A percentile compares a stretch with the other conserved stretches of the same genome.
Evolutionary conservation across 2,888 invertebrate genomes (phyloP).

Genomic region (Parnassius orleans): DNA sequence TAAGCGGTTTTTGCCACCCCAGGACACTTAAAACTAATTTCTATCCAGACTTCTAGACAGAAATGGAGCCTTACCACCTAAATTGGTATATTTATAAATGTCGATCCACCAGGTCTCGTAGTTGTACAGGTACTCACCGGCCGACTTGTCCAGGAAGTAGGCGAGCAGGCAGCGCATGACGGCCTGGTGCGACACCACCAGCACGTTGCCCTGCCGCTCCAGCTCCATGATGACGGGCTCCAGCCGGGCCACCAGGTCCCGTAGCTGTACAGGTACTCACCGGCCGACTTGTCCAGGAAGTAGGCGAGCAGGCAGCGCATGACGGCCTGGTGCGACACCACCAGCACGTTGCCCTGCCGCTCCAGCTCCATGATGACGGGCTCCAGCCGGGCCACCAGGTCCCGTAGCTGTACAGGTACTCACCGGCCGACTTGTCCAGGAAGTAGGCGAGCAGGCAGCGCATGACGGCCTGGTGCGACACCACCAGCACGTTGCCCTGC

Average conservation of each 20-base stretch:
- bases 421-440: constrained; percentile 95
- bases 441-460: constrained; percentile 98
- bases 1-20: too few species aligned
- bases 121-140: constrained; percentile 80
- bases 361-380: constrained; percentile 99
- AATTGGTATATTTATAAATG: too few species aligned
- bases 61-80: too few species aligned
- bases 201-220: constrained; percentile 97
- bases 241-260: too few species aligned
- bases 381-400: constrained; percentile 97
- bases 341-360: constrained; percentile 96
- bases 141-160: constrained; percentile 97
- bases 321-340: constrained; percentile 98
- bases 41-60: too few species aligned
- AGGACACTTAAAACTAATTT: too few species aligned
- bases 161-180: constrained; percentile 97
- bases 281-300: constrained; percentile 96
- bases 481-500: constrained; percentile 97
- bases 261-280: constrained; percentile 66
- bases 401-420: constrained; percentile 58
- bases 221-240: constrained; percentile 99
- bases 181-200: constrained; percentile 98
- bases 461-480: constrained; percentile 98
- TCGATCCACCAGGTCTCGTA: too few species aligned
- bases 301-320: constrained; percentile 97